Evolutionary conservation across 2,113 vertebrate genomes (phyloP).

Genomic region (Oreotrochilus melanogaster): DNA sequence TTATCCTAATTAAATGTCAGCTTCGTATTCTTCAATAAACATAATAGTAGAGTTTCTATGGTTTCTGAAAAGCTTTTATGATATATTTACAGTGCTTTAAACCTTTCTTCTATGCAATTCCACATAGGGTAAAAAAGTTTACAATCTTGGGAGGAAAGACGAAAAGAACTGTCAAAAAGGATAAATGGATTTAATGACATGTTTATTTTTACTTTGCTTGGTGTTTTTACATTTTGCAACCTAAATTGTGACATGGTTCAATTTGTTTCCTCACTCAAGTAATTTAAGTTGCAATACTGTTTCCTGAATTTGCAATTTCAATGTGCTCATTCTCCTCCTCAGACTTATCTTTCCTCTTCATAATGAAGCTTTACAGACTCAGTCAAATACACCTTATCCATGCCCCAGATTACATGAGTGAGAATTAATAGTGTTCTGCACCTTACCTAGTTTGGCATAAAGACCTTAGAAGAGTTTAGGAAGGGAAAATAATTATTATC

Average conservation of each 20-base stretch:
- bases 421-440: not conserved
- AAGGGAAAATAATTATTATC: not conserved
- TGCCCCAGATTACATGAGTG: not conserved
- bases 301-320: conserved; percentile 65
- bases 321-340: conserved; percentile 57
- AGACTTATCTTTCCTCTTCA: conserved; percentile 42
- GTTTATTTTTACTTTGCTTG: conserved; percentile 44
- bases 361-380: conserved; percentile 47
- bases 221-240: conserved; percentile 46
- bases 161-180: not conserved
- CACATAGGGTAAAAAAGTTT: not conserved
- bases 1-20: not conserved
- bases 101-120: not conserved
- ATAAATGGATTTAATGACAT: conserved; percentile 17
- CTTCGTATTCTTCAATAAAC: not conserved
- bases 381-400: conserved; percentile 9
- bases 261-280: conserved; percentile 45
- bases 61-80: not conserved
- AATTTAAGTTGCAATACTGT: conserved; percentile 57
- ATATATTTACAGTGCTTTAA: not conserved
- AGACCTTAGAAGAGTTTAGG: conserved; percentile 7
- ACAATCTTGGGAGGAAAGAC: rapidly evolving
- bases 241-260: conserved; percentile 52
- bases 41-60: not conserved
- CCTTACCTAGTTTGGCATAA: conserved; percentile 22